Percentiles rank a stretch among this genome's conserved stretches.
phyloP scores from a whole-genome alignment of 1,140 invertebrate genomes.

The Aphis gossypii region DNA sequence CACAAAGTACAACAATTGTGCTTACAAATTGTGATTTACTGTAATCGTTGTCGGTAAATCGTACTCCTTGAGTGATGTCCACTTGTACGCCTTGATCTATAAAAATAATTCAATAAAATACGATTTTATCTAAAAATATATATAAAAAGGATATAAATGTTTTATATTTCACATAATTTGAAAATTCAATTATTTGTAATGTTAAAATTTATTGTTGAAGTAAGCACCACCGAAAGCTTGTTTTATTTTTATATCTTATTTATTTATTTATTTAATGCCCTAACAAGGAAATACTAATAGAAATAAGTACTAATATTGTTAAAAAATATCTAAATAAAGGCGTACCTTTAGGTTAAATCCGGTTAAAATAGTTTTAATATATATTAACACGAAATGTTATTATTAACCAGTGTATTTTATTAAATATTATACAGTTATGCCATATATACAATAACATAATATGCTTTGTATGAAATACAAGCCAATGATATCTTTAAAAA shows the following conservation, averaged over 20 bases:
- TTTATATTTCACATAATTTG: background rate
- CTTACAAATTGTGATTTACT: background rate
- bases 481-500: no score
- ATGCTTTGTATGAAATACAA: no score
- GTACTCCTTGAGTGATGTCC: background rate
- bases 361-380: background rate
- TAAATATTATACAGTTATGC: background rate
- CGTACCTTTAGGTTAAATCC: background rate
- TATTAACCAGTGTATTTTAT: background rate
- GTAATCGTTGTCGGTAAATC: background rate
- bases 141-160: background rate
- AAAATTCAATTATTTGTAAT: background rate
- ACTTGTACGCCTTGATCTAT: conserved; percentile 50
- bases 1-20: background rate
- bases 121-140: background rate
- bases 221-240: background rate
- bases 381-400: background rate
- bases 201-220: background rate
- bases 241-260: background rate
- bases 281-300: background rate
- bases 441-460: no score
- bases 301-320: background rate
- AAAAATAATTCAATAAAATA: background rate
- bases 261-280: background rate
- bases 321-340: background rate